These are phyloP conservation scores for Amphiduros pacificus DNA, from an alignment of 2,888 invertebrate species.

Conservation along the genomic window DNA sequence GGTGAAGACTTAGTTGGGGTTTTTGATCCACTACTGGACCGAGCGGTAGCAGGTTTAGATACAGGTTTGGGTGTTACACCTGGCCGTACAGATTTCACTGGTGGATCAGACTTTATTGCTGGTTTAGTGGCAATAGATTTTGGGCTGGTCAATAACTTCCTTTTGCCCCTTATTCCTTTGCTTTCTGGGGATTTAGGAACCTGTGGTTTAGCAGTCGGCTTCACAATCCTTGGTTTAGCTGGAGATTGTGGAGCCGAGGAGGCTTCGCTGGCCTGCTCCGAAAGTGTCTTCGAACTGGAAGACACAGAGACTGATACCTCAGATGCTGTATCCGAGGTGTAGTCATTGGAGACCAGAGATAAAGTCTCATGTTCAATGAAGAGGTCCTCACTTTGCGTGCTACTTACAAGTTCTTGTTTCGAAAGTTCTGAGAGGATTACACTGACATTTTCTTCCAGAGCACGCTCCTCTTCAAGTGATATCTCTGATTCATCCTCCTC, in stretches of 20 bases:
- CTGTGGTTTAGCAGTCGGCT: slow-evolving; percentile 53
- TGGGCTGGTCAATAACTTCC: too few species aligned
- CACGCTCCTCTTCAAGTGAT: slow-evolving; percentile 60
- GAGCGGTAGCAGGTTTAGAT: too few species aligned
- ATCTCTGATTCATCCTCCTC: slow-evolving; percentile 10
- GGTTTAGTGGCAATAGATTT: too few species aligned
- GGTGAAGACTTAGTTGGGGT: not conserved
- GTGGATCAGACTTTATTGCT: too few species aligned
- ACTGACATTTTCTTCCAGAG: slow-evolving; percentile 66
- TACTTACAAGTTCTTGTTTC: slow-evolving; percentile 52
- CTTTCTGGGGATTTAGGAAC: not conserved
- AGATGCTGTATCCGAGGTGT: slow-evolving; percentile 67
- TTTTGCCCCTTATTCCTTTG: slow-evolving; percentile 15
- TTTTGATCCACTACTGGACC: not conserved
- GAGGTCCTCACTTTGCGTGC: slow-evolving; percentile 62
- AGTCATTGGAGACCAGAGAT: slow-evolving; percentile 74
- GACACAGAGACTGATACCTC: slow-evolving; percentile 48
- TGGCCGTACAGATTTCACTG: too few species aligned
- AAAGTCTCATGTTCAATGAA: slow-evolving; percentile 68
- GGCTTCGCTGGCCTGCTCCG: slow-evolving; percentile 39
- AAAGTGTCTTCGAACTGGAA: slow-evolving; percentile 32
- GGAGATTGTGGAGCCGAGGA: slow-evolving; percentile 30
- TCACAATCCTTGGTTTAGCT: slow-evolving; percentile 62
- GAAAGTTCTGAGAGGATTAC: slow-evolving; percentile 65
- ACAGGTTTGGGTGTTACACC: too few species aligned